Conservation (phyloP, 2,797 vertebrate species). For the Anguilla marmorata region DNA sequence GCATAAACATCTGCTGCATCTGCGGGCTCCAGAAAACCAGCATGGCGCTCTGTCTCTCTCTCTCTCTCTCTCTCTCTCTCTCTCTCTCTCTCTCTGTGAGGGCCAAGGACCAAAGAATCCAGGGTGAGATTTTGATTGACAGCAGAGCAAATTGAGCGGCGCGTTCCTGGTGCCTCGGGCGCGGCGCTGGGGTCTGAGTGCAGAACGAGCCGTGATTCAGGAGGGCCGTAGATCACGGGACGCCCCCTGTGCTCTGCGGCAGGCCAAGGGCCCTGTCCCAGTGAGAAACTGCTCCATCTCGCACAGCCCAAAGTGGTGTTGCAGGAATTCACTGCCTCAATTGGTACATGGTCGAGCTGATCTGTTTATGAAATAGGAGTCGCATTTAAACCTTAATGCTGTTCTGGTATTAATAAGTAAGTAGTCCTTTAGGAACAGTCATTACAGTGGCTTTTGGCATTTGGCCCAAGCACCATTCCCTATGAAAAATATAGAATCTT, state of each 20-base stretch:
- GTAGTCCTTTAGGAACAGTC: not conserved
- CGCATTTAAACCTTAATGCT: not conserved
- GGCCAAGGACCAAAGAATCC: not conserved
- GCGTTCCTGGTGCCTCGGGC: not conserved
- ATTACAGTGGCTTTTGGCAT: not conserved
- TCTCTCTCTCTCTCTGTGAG: slow-evolving; percentile 43
- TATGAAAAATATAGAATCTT: not conserved
- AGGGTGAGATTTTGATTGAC: not conserved
- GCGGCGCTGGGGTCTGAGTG: not conserved
- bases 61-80: not conserved
- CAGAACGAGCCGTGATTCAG: not conserved
- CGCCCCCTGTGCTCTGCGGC: slow-evolving; percentile 43
- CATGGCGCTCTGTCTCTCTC: slow-evolving; percentile 58
- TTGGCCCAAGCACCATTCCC: not conserved
- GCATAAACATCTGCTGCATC: slow-evolving; percentile 66
- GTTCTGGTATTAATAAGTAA: not conserved
- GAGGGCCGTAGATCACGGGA: slow-evolving; percentile 59
- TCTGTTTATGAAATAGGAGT: slow-evolving; percentile 1
- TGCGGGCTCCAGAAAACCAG: slow-evolving; percentile 61
- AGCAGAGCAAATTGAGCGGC: not conserved
- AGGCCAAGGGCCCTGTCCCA: slow-evolving; percentile 56
- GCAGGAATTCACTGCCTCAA: slow-evolving; percentile 45
- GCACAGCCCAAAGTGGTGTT: slow-evolving; percentile 45
- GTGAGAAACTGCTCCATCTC: slow-evolving; percentile 47
- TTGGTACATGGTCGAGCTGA: not conserved